These are phyloP conservation scores for Amphimedon queenslandica DNA, from an alignment of 37 sponge, comb jelly and placozoan species.

Conservation along the genomic window DNA sequence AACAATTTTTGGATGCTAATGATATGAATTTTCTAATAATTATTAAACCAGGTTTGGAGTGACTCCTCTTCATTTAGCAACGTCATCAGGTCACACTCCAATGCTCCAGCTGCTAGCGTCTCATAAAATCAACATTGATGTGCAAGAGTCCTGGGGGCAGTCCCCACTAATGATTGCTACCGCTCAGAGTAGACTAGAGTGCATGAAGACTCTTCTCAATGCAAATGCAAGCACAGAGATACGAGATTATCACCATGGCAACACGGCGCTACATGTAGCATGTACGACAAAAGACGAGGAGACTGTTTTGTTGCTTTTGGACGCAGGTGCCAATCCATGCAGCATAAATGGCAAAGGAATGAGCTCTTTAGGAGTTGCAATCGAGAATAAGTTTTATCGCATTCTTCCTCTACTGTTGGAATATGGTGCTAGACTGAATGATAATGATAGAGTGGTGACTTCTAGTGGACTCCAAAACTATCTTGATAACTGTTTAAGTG, in stretches of 20 bases:
- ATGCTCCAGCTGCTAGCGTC: slow-evolving; percentile 24
- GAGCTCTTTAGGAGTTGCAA: slow-evolving; percentile 60
- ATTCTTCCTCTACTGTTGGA: slow-evolving; percentile 55
- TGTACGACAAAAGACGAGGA: slow-evolving; percentile 33
- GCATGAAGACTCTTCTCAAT: slow-evolving; percentile 26
- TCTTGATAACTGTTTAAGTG: slow-evolving; percentile 18
- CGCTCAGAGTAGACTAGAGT: slow-evolving; percentile 16
- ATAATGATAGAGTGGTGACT: slow-evolving; percentile 6
- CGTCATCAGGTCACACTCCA: slow-evolving; percentile 45
- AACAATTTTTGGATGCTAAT: too few species aligned
- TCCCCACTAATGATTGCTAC: slow-evolving; percentile 73
- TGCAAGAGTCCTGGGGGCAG: slow-evolving; percentile 82
- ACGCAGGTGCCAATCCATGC: slow-evolving; percentile 27
- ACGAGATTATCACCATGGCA: slow-evolving; percentile 25
- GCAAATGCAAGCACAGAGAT: slow-evolving; percentile 25
- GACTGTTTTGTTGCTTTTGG: slow-evolving; percentile 46
- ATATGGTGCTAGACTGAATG: slow-evolving; percentile 48
- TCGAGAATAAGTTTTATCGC: slow-evolving; percentile 46
- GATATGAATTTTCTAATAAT: too few species aligned
- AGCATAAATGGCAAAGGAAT: slow-evolving; percentile 14
- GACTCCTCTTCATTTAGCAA: slow-evolving; percentile 71
- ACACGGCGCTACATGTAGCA: slow-evolving; percentile 59
- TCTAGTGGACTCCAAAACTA: slow-evolving; percentile 8
- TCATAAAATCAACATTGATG: slow-evolving; percentile 37
- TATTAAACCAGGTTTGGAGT: slow-evolving; percentile 32